A percentile compares a stretch with the other conserved stretches of the same genome.
phyloP scores from a whole-genome alignment of 2,113 vertebrate genomes.

The Charina bottae region DNA sequence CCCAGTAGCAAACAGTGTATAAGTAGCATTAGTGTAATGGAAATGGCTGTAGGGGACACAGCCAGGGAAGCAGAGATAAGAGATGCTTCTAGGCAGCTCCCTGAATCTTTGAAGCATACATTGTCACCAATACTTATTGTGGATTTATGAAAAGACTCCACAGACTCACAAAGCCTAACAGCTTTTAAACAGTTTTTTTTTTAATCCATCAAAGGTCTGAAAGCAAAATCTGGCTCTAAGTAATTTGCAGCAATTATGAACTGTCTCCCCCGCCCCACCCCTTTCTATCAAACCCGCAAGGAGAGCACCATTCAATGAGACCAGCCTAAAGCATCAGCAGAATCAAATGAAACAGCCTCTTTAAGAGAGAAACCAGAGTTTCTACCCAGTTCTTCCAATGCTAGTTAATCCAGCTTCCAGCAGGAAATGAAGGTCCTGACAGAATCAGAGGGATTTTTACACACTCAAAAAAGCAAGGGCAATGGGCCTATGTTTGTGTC shows the following conservation, averaged over 20 bases:
- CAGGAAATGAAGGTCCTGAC: background rate
- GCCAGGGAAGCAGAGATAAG: background rate
- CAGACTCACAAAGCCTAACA: background rate
- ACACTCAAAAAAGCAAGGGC: background rate
- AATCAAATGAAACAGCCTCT: background rate
- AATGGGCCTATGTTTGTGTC: background rate
- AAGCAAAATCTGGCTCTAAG: background rate
- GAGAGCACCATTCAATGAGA: background rate
- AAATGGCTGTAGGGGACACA: constrained; percentile 14
- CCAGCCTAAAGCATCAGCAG: accelerated
- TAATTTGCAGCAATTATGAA: constrained; percentile 4
- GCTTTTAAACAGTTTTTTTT: background rate
- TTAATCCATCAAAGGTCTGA: background rate
- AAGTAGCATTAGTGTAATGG: constrained; percentile 17
- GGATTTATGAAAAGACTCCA: background rate
- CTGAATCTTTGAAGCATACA: background rate
- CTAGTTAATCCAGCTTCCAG: background rate
- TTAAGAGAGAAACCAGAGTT: background rate
- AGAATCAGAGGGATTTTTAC: background rate
- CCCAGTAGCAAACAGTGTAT: background rate
- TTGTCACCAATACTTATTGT: constrained; percentile 16
- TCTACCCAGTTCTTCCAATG: background rate
- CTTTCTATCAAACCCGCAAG: background rate
- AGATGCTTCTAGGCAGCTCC: background rate
- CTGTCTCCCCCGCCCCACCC: background rate